A percentile compares a stretch with the other conserved stretches of the same genome.
These are phyloP conservation scores for Drosophila ohnishii DNA, from an alignment of 1,140 invertebrate species.

Conservation along the genomic window DNA sequence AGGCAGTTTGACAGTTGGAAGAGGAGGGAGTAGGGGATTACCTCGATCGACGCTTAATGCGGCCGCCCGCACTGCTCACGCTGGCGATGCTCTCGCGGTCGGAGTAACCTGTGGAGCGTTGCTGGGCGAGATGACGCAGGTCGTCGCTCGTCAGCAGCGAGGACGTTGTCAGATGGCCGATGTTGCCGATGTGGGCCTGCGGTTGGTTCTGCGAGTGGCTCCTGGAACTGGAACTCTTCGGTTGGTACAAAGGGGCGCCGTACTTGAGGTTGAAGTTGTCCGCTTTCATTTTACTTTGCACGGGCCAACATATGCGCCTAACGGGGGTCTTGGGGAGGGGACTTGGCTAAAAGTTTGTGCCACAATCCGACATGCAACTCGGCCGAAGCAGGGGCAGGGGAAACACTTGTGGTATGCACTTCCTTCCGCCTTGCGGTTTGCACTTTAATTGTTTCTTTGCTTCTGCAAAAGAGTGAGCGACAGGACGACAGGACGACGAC, in stretches of 20 bases:
- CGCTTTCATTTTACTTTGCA: constrained; percentile 77
- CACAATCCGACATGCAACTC: constrained; percentile 68
- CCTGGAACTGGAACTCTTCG: constrained; percentile 66
- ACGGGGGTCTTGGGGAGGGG: constrained; percentile 7
- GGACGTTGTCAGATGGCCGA: constrained; percentile 37
- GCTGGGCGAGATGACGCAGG: constrained; percentile 58
- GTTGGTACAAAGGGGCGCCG: constrained; percentile 72
- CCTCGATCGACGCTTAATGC: constrained; percentile 65
- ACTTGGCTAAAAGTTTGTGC: constrained; percentile 54
- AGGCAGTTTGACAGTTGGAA: constrained; percentile 14
- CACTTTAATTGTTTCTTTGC: constrained; percentile 78
- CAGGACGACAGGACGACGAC: constrained; percentile 58
- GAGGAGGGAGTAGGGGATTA: constrained; percentile 18
- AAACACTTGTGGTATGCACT: constrained; percentile 74
- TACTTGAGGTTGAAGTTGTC: constrained; percentile 75
- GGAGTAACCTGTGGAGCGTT: constrained; percentile 49
- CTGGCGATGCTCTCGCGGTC: constrained; percentile 73
- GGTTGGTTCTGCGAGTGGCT: constrained; percentile 66
- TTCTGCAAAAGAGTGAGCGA: constrained; percentile 43
- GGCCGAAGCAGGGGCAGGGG: constrained; percentile 10
- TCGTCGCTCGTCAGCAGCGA: constrained; percentile 64
- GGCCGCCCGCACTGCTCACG: constrained; percentile 57
- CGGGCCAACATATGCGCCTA: constrained; percentile 25
- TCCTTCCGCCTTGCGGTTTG: constrained; percentile 68
- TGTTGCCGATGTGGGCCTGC: constrained; percentile 56